A percentile compares a stretch with the other conserved stretches of the same genome.
These are phyloP conservation scores for Busseola fusca DNA, from an alignment of 2,888 invertebrate genomes.

Conservation along the genomic window DNA sequence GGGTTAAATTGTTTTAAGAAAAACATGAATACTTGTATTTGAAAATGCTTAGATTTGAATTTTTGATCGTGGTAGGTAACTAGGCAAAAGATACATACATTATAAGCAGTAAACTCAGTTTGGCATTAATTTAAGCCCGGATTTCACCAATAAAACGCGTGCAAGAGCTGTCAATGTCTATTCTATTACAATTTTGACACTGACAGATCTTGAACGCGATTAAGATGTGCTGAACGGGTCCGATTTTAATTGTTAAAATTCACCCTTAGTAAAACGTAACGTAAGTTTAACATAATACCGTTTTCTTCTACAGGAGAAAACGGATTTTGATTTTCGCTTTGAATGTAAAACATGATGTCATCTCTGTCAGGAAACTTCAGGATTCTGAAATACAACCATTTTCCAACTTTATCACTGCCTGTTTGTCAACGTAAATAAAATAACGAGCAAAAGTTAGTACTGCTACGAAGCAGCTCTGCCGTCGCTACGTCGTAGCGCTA, in stretches of 20 bases:
- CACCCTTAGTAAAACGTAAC: no score
- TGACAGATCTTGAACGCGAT: not conserved
- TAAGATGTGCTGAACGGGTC: not conserved
- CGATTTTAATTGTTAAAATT: not conserved
- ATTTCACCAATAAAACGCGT: not conserved
- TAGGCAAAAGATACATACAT: not conserved
- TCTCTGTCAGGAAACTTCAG: conserved; percentile 13
- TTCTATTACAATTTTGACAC: no score
- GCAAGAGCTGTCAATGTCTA: not conserved
- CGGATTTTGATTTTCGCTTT: no score
- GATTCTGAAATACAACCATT: conserved; percentile 2
- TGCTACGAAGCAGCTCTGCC: conserved; percentile 26
- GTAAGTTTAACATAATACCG: no score
- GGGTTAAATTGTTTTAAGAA: no score
- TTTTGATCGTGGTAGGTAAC: not conserved
- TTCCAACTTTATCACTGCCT: conserved; percentile 5
- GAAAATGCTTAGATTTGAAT: not conserved
- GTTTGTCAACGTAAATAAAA: conserved; percentile 16
- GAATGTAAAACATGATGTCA: not conserved
- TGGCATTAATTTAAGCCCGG: not conserved
- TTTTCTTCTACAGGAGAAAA: no score
- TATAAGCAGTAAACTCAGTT: not conserved
- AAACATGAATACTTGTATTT: not conserved
- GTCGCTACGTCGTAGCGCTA: conserved; percentile 43
- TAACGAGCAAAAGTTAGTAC: conserved; percentile 10